Evolutionary conservation across 2,113 vertebrate genomes (phyloP).

Genomic region (Bos javanicus): DNA sequence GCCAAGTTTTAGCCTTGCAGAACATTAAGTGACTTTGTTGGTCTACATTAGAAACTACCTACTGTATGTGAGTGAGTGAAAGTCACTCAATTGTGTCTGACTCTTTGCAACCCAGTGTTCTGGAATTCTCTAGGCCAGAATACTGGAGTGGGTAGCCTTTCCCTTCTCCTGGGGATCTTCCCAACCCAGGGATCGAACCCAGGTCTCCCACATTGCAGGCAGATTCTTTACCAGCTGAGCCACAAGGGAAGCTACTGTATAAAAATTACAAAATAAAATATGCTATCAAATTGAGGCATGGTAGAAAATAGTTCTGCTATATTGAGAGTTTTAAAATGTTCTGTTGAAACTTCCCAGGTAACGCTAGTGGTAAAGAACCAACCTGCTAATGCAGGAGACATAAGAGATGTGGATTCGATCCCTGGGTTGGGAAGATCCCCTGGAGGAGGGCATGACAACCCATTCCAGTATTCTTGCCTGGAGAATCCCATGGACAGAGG

Average conservation of each 20-base stretch:
- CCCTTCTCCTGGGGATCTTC: neutral
- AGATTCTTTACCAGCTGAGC: neutral
- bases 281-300: neutral
- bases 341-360: neutral
- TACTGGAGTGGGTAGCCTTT: neutral
- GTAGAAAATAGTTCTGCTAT: neutral
- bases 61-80: neutral
- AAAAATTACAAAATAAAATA: neutral
- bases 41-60: neutral
- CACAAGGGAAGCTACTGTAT: neutral
- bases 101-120: neutral
- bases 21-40: neutral
- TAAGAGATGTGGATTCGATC: no score
- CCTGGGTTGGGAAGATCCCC: neutral
- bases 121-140: neutral
- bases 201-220: neutral
- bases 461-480: neutral
- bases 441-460: no score
- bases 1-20: constrained; percentile 1
- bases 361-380: no score
- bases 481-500: neutral
- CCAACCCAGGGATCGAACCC: neutral
- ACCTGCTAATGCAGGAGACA: no score
- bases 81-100: rapidly evolving
- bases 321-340: neutral